A percentile compares a stretch with the other conserved stretches of the same genome.
These are phyloP conservation scores for Heliconius congener DNA, from an alignment of 1,140 invertebrate genomes.

Conservation along the genomic window DNA sequence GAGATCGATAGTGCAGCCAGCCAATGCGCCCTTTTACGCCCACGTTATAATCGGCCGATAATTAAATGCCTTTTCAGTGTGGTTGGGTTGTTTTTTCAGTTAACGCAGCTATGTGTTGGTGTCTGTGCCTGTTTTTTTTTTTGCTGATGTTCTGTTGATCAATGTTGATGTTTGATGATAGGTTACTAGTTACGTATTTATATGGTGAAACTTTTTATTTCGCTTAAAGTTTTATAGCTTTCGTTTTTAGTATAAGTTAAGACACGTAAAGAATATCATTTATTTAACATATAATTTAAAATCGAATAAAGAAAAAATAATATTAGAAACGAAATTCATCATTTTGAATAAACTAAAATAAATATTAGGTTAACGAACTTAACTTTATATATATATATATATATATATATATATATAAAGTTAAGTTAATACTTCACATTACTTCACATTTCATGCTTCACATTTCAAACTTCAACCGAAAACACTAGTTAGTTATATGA, in stretches of 20 bases:
- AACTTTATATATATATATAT: neutral
- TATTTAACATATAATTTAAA: no score
- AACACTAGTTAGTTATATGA: constrained; percentile 20
- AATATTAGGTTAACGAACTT: constrained; percentile 23
- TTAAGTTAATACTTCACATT: no score
- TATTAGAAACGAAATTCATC: neutral
- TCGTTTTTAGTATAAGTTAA: neutral
- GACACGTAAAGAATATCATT: no score
- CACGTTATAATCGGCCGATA: constrained; percentile 61
- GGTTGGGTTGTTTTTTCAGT: neutral
- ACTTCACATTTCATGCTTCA: neutral
- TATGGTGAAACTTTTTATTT: neutral
- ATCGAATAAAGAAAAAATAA: no score
- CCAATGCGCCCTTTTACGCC: constrained; percentile 70
- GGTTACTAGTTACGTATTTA: neutral
- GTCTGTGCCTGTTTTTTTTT: neutral
- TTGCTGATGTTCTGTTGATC: neutral
- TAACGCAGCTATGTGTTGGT: neutral
- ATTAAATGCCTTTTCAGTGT: constrained; percentile 62
- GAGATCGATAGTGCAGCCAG: constrained; percentile 79
- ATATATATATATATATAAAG: no score
- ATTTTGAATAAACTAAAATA: neutral
- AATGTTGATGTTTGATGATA: neutral
- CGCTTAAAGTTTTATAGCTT: neutral
- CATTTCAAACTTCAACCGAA: constrained; percentile 5